Percentiles rank a stretch among this genome's conserved stretches.
Evolutionary conservation across 64 coral and sea anemone species (phyloP).

Genomic region (Acropora tenuis): DNA sequence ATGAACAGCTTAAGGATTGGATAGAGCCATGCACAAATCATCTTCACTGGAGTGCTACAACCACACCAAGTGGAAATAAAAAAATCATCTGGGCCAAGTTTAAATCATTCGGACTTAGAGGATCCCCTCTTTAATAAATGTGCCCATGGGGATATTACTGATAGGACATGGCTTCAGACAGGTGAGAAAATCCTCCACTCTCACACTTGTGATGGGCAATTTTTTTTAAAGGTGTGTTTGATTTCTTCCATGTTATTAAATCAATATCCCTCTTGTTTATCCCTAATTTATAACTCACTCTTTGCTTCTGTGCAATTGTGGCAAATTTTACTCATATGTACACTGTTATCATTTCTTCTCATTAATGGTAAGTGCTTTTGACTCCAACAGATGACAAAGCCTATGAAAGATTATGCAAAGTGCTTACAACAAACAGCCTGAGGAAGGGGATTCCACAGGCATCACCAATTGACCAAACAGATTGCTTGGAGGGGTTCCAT

Average conservation of each 20-base stretch:
- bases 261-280: neutral
- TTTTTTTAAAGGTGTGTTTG: neutral
- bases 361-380: neutral
- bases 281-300: neutral
- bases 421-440: constrained; percentile 13
- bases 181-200: constrained; percentile 13
- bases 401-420: constrained; percentile 7
- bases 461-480: neutral
- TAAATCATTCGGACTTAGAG: neutral
- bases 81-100: neutral
- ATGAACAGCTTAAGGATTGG: constrained; percentile 5
- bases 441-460: constrained; percentile 2
- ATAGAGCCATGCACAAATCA: constrained; percentile 15
- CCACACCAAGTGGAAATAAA: neutral
- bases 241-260: constrained; percentile 17
- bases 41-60: constrained; percentile 24
- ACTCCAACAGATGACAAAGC: constrained; percentile 16
- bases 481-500: neutral
- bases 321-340: neutral
- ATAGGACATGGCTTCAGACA: constrained; percentile 24
- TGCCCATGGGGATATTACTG: constrained; percentile 10
- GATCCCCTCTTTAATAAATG: constrained; percentile 4
- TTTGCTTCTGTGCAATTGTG: constrained; percentile 3
- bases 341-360: neutral
- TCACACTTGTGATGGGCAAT: constrained; percentile 4